Conservation (phyloP, 2,113 vertebrate genomes). For the Mirounga angustirostris region DNA sequence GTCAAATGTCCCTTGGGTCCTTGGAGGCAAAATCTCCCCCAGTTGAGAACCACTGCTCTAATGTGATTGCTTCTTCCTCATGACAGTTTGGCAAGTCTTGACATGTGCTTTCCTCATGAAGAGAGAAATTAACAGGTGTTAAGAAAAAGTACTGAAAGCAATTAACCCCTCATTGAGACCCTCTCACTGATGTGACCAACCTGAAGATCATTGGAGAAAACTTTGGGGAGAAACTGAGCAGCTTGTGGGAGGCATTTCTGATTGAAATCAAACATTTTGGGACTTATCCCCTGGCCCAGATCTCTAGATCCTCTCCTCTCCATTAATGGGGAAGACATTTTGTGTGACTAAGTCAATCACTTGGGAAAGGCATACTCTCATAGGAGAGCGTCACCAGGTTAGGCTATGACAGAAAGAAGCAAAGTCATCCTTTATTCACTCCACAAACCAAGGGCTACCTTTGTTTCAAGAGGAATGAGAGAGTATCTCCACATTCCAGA, state of each 20-base stretch:
- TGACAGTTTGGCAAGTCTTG: neutral
- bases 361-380: neutral
- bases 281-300: neutral
- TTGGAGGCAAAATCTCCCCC: neutral
- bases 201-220: neutral
- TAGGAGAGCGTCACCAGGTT: neutral
- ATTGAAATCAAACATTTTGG: neutral
- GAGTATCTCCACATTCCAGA: neutral
- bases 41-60: neutral
- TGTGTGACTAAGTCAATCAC: neutral
- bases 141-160: neutral
- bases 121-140: neutral
- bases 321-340: neutral
- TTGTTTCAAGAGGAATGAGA: neutral
- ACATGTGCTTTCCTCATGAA: neutral
- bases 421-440: slow-evolving; percentile 11
- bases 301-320: neutral
- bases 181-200: neutral
- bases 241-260: neutral
- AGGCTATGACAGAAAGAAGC: neutral
- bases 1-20: neutral
- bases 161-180: neutral
- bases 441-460: slow-evolving; percentile 10
- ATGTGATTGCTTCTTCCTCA: neutral
- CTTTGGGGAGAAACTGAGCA: neutral